Evolutionary conservation across 2,797 vertebrate genomes (phyloP), one percentile per base, ranked within the genome.

Genomic region (Mormyrus proboscirostris): DNA sequence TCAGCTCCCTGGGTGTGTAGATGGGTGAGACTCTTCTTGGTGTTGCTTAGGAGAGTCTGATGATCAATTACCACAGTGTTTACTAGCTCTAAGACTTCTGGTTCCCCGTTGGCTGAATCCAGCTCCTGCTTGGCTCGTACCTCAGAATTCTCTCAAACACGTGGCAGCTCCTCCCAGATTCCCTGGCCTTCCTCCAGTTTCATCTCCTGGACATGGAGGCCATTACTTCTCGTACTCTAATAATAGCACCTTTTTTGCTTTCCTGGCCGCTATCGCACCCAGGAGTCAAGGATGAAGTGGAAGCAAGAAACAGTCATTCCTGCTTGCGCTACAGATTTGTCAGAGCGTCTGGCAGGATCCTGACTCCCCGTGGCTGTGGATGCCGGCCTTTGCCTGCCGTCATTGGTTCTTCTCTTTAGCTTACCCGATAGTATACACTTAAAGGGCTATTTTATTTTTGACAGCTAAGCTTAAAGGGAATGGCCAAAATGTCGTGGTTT

Each of bases 221-320:
- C 51, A 86, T 89, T 82, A 86, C 44, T 89, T 49, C 79, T 86
- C 29, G 22, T 73, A 47, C 8, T 79, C 92, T 91, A 91, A 92
- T 93, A 93, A 94, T 91, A 93, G 86, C 90, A 90, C 51, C 88
- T 29, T 91, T 91, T 90, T 82, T 89, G 90, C 91, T 92, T 89
- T 90, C 89, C 88, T 88, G 0, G 12, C 86, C 83, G 59, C 59
- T 19, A 9, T 65, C 83, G 89, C 88, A 6, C 22, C 89, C 83
- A 25, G 73, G 73, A 9, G 89, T 90, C 47, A 14, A 88, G 55
- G 91, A 47, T 47, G n/a, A 51, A 85, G 59, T 88, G 90, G 86
- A 1, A 91, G 88, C 83, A 83, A 91, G 86, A 87, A 90, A 91
- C 89, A 88, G 91, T 82, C 76, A 82, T 44, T 44, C 16, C 76